Percentiles rank a stretch among this genome's conserved stretches.
Evolutionary conservation across 2,888 invertebrate genomes (phyloP).

Genomic region (Drosophila kuntzei): DNA sequence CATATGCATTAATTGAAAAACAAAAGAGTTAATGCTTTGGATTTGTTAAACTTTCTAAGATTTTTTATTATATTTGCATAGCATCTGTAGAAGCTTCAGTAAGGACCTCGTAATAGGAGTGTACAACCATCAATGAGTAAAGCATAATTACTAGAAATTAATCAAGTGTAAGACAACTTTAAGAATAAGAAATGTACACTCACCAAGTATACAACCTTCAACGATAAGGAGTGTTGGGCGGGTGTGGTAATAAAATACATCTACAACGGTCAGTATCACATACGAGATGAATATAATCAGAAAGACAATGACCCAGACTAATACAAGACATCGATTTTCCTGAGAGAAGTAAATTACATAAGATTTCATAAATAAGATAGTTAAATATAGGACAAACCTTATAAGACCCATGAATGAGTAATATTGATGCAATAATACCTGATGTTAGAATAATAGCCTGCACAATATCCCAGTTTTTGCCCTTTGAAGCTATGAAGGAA

Average conservation of each 20-base stretch:
- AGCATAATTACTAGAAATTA: constrained; percentile 12
- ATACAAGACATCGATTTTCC: constrained; percentile 24
- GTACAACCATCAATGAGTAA: constrained; percentile 23
- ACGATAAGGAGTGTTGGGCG: not conserved
- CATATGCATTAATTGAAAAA: not conserved
- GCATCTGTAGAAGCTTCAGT: not conserved
- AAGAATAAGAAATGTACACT: not conserved
- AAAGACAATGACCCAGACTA: constrained; percentile 36
- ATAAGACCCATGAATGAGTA: constrained; percentile 45
- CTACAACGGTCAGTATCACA: constrained; percentile 16
- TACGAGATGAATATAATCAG: constrained; percentile 14
- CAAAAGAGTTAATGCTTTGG: not conserved
- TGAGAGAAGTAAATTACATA: not conserved
- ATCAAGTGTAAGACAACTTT: not conserved
- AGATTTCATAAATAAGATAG: not conserved
- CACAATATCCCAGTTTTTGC: constrained; percentile 24
- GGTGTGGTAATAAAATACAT: not conserved
- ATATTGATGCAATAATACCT: constrained; percentile 42
- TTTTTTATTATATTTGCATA: constrained; percentile 11
- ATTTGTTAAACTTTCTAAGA: not conserved
- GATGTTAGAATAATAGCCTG: constrained; percentile 23
- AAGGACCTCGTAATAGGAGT: constrained; percentile 1
- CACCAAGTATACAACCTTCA: constrained; percentile 10
- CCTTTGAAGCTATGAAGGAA: constrained; percentile 24
- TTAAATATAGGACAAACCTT: constrained; percentile 30